A percentile compares a stretch with the other conserved stretches of the same genome.
These are phyloP conservation scores for Spisula solida DNA, from an alignment of 2,888 invertebrate genomes.

Conservation along the genomic window DNA sequence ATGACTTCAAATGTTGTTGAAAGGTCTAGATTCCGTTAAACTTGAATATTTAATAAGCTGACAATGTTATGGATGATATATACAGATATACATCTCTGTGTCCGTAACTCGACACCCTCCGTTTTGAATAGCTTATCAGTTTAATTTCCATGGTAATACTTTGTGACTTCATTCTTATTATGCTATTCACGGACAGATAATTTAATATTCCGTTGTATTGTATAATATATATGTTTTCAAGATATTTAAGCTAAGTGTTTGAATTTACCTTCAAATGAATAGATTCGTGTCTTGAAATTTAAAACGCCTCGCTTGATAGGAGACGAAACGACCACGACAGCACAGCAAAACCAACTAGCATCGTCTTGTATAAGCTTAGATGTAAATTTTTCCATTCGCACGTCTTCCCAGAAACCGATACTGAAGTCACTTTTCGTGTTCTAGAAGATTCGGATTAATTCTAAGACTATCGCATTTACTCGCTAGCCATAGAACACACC, in stretches of 20 bases:
- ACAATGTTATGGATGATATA: neutral
- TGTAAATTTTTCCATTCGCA: neutral
- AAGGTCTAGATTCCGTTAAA: constrained; percentile 11
- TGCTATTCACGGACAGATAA: neutral
- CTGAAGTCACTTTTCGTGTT: neutral
- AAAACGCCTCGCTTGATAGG: no score
- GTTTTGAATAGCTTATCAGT: neutral
- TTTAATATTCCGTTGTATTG: constrained; percentile 4
- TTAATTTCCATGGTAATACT: constrained; percentile 10
- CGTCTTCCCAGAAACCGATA: neutral
- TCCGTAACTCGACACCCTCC: neutral
- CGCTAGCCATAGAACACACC: neutral
- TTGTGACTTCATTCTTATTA: neutral
- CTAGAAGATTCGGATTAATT: neutral
- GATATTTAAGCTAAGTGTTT: neutral
- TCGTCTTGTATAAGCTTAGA: neutral
- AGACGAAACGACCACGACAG: no score
- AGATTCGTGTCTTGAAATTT: neutral
- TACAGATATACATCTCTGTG: neutral
- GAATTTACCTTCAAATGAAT: neutral
- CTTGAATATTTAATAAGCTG: neutral
- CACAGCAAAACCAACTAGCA: no score
- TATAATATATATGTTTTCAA: neutral
- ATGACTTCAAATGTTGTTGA: neutral
- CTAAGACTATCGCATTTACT: neutral